A percentile compares a stretch with the other conserved stretches of the same genome.
Conservation (phyloP, 1,140 invertebrate genomes). For the Cydia pomonella region DNA sequence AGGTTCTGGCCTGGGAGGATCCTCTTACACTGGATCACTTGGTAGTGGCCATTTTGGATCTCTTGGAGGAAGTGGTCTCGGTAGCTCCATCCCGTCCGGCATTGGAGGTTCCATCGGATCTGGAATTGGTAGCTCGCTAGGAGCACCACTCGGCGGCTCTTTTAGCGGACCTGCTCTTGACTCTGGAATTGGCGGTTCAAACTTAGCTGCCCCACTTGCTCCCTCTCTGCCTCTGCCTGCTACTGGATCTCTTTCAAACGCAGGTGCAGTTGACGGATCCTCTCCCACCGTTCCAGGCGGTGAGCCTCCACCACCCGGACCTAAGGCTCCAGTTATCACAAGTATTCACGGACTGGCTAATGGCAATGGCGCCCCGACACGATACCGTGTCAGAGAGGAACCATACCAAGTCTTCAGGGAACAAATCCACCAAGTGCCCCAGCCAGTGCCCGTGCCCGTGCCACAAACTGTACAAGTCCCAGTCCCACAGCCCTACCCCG, state of each 20-base stretch:
- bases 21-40: slow-evolving; percentile 17
- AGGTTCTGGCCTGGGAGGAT: slow-evolving; percentile 22
- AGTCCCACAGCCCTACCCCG: slow-evolving; percentile 75
- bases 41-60: not conserved
- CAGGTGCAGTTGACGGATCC: slow-evolving; percentile 14
- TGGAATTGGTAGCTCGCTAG: not conserved
- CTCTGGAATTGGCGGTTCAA: not conserved
- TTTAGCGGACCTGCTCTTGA: not conserved
- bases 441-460: slow-evolving; percentile 68
- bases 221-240: slow-evolving; percentile 17
- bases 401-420: slow-evolving; percentile 66
- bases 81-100: not conserved
- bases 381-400: slow-evolving; percentile 65
- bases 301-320: slow-evolving; percentile 54
- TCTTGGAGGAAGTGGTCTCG: not conserved
- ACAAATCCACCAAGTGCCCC: slow-evolving; percentile 66
- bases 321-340: slow-evolving; percentile 67
- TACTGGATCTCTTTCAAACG: not conserved
- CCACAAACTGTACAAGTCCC: slow-evolving; percentile 69
- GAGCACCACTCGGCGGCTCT: not conserved
- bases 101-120: slow-evolving; percentile 1
- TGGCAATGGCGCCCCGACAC: slow-evolving; percentile 65
- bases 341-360: slow-evolving; percentile 70
- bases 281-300: slow-evolving; percentile 38
- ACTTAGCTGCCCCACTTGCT: not conserved